Evolutionary conservation across 1,140 invertebrate genomes (phyloP), one percentile per base, ranked within the genome.

Genomic region (Eupristina koningsbergeri): DNA sequence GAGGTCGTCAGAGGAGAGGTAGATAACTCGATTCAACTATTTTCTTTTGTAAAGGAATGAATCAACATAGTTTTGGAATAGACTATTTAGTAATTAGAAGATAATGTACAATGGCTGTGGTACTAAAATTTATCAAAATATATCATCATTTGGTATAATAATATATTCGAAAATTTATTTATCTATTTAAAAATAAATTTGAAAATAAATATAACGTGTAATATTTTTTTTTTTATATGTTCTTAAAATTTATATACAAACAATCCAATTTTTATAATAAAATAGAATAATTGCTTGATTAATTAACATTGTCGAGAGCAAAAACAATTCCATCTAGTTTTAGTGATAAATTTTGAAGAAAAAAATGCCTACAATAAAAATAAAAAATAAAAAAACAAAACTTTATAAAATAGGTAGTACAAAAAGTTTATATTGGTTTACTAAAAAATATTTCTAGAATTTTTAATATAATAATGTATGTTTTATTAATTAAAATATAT

Each of bases 41-140:
- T 36, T n/a, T 71, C 67, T 71, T 71, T 71, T 41, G 67, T 71
- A 41, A 0, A 11, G 0, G 7, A 71, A n/a, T 15, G 26, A 71
- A 71, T 41, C 67, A 41, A 71, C 67, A 71, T 71, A 41, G 36
- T 71, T 71, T 26, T 26, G 36, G 17, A 71, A 71, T 22, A 71
- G 17, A n/a, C 19, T 19, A 39, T 69, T 69, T 69, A 22, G 39
- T 69, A 36, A 31, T 1, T 41, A 26, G 19, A 41, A 71, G 41
- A 71, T n/a, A 71, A 41, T 36, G 41, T 26, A 7, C 6, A 71
- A 71, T 11, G 22, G 13, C 5, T n/a, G 11, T 8, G 19, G 7
- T 26, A 15, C 8, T 64, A 64, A 19, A 31, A 64, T 31, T 31
- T 64, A 31, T 64, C 13, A 31, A 31, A 15, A 31, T 11, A 13